Conservation (phyloP, 2,888 invertebrate genomes). For the Dasysyrphus tricinctus region DNA sequence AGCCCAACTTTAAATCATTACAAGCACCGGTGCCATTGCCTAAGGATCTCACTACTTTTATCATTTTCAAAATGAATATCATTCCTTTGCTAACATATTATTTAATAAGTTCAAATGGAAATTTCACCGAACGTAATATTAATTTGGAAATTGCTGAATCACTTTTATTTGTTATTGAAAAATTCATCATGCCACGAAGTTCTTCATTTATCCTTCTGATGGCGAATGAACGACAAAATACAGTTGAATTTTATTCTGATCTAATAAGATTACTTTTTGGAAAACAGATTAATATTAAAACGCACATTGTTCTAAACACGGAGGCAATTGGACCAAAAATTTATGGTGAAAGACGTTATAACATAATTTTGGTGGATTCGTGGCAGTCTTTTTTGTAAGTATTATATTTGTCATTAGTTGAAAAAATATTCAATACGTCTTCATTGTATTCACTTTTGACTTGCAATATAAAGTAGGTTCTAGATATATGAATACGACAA, state of each 20-base stretch:
- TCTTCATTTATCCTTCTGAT: constrained; percentile 77
- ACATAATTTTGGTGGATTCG: constrained; percentile 78
- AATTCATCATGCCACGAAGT: constrained; percentile 77
- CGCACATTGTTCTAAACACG: constrained; percentile 77
- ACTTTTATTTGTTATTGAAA: constrained; percentile 77
- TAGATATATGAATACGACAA: too few species aligned
- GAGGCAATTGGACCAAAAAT: neutral
- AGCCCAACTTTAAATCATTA: neutral
- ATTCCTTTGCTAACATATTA: constrained; percentile 19
- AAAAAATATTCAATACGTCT: too few species aligned
- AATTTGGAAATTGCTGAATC: constrained; percentile 77
- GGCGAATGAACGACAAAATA: constrained; percentile 76
- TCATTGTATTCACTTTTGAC: too few species aligned
- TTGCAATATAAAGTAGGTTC: too few species aligned
- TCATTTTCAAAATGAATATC: constrained; percentile 1
- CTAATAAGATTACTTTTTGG: constrained; percentile 77
- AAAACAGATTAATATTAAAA: constrained; percentile 76
- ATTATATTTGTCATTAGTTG: neutral
- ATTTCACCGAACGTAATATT: constrained; percentile 53
- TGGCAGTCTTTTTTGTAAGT: constrained; percentile 78
- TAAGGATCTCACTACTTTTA: neutral
- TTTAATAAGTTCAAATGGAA: neutral
- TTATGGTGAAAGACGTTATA: constrained; percentile 66
- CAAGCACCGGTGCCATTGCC: neutral
- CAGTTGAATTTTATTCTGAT: constrained; percentile 76